Evolutionary conservation across 2,888 invertebrate genomes (phyloP).

Genomic region (Sisyra terminalis): DNA sequence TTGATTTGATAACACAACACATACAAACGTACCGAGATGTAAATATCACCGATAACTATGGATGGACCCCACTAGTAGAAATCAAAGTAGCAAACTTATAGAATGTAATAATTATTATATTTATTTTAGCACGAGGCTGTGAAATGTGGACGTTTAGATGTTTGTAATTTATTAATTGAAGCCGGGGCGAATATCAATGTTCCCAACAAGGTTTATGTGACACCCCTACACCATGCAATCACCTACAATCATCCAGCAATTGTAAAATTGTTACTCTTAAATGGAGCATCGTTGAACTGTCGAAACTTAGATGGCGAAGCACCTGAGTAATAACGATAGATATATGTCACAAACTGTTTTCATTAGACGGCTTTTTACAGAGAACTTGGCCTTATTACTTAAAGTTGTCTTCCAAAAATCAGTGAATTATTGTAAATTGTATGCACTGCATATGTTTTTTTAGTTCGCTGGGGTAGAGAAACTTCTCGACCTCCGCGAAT

Average conservation of each 20-base stretch:
- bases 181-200: conserved; percentile 1
- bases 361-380: no score
- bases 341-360: no score
- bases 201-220: neutral
- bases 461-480: no score
- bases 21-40: neutral
- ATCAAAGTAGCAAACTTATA: neutral
- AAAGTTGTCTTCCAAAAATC: no score
- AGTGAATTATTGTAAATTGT: no score
- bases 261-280: neutral
- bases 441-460: no score
- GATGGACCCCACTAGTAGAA: neutral
- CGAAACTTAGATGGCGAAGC: neutral
- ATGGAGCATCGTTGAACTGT: neutral
- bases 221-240: conserved; percentile 1
- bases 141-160: neutral
- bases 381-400: no score
- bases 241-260: neutral
- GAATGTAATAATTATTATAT: neutral
- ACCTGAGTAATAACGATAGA: no score
- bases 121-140: neutral
- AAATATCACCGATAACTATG: neutral
- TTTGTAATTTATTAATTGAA: neutral
- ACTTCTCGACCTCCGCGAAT: no score
- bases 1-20: neutral